Percentiles rank a stretch among this genome's conserved stretches.
These are phyloP conservation scores for Eristalis pertinax DNA, from an alignment of 2,888 invertebrate species.

Conservation along the genomic window DNA sequence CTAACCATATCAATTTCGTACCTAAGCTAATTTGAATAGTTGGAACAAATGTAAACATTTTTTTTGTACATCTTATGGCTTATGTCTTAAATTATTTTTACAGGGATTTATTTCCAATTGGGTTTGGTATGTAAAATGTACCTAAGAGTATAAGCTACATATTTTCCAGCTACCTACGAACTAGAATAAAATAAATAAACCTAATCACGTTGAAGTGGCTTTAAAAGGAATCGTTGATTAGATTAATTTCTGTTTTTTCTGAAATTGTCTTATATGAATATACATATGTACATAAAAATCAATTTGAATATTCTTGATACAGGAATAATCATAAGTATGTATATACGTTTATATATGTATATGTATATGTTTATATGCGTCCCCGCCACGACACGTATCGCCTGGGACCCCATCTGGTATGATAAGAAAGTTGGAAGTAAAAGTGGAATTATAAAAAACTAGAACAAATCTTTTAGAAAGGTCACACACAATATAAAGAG, in stretches of 20 bases:
- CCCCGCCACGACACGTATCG: not conserved
- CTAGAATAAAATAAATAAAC: not conserved
- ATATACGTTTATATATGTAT: too few relatives aligned
- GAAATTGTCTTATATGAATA: too few relatives aligned
- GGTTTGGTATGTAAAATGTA: too few relatives aligned
- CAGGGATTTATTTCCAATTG: too few relatives aligned
- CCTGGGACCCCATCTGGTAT: not conserved
- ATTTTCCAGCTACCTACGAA: too few relatives aligned
- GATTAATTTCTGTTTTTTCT: not conserved
- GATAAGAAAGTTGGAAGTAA: conserved; percentile 47
- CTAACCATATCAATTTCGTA: too few relatives aligned
- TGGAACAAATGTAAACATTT: too few relatives aligned
- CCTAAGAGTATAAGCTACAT: too few relatives aligned
- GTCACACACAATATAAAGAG: conserved; percentile 35
- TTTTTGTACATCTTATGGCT: too few relatives aligned
- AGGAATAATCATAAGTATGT: not conserved
- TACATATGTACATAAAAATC: not conserved
- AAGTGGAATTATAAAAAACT: conserved; percentile 26
- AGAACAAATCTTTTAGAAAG: conserved; percentile 16
- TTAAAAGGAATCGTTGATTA: not conserved
- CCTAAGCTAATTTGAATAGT: too few relatives aligned
- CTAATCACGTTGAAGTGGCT: not conserved
- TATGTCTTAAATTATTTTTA: too few relatives aligned
- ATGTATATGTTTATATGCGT: too few relatives aligned
- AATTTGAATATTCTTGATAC: not conserved